Base-by-base conservation (phyloP, 2,113 vertebrate genomes). In the Lycaon pictus region DNA sequence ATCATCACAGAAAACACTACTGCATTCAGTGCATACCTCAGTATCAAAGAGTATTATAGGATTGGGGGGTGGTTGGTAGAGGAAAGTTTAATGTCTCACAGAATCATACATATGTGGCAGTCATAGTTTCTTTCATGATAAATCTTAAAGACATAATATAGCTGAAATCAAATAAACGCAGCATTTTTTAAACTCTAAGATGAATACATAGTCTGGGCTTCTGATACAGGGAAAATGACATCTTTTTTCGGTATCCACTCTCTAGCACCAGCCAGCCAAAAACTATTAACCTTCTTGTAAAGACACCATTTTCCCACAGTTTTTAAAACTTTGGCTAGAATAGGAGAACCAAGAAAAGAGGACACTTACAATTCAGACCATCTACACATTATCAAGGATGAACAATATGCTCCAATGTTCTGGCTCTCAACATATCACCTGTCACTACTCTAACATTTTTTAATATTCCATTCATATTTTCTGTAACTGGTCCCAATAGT, bases 71-170 rank as follows among this genome's bases (percentile, higher is more conserved):
- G 43, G 43, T 43, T 43, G 11, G 7, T 20, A 74, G 10, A 51
- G 12, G 83, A 77, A 71, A 53, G 22, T 53, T 77, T 58, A 32
- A 69, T n/a, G 15, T 22, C 32, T 84, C 4, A 48, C 4, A 95
- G 58, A 65, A 60, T 84, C 56, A 88, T 16, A 65, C 19, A 23
- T 2, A n/a, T 25, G 7, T 69, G 7, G 15, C 2, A 32, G 51
- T 82, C 37, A 37, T 4, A 43, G 17, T 13, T 67, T 76, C 58
- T 79, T 88, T 20, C 19, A 3, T 19, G 11, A 29, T 35, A 67
- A 96, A 62, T 67, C n/a, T 79, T 83, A 83, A 95, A 89, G 67
- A 2, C 25, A 82, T 32, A 79, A 82, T 29, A 87, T 16, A 84
- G 37, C 16, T 58, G 56, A 93, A 90, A 85, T 92, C 29, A 72